A percentile compares a stretch with the other conserved stretches of the same genome.
These are phyloP conservation scores for Heptranchias perlo DNA, from an alignment of 2,113 vertebrate genomes.

Conservation along the genomic window DNA sequence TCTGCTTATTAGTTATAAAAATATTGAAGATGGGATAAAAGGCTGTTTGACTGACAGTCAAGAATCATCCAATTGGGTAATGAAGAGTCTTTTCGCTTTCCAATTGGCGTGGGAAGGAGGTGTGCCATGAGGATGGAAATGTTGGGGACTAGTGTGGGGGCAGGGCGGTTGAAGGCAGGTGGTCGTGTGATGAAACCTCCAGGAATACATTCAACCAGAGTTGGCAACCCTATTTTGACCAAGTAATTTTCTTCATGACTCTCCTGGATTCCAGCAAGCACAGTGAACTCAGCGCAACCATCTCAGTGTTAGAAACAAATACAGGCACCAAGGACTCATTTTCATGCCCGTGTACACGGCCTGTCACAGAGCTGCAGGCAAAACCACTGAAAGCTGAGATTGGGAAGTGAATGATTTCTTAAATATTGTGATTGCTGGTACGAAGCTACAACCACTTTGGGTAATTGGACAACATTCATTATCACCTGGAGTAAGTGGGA, in stretches of 20 bases:
- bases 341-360: too few species aligned
- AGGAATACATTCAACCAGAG: neutral
- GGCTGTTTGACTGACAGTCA: neutral
- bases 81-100: neutral
- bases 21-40: neutral
- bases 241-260: neutral
- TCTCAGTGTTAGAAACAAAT: neutral
- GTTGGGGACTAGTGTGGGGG: neutral
- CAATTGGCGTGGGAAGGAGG: neutral
- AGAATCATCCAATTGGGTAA: neutral
- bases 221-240: neutral
- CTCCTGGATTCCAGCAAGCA: neutral
- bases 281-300: neutral
- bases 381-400: neutral
- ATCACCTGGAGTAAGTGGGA: neutral
- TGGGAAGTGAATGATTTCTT: neutral
- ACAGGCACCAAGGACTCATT: neutral
- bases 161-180: neutral
- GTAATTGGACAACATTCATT: neutral
- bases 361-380: neutral
- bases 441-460: neutral
- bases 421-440: neutral
- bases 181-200: neutral
- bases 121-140: neutral
- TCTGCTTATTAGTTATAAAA: neutral